Conservation (phyloP, 2,113 vertebrate species). For the Sus scrofa region DNA sequence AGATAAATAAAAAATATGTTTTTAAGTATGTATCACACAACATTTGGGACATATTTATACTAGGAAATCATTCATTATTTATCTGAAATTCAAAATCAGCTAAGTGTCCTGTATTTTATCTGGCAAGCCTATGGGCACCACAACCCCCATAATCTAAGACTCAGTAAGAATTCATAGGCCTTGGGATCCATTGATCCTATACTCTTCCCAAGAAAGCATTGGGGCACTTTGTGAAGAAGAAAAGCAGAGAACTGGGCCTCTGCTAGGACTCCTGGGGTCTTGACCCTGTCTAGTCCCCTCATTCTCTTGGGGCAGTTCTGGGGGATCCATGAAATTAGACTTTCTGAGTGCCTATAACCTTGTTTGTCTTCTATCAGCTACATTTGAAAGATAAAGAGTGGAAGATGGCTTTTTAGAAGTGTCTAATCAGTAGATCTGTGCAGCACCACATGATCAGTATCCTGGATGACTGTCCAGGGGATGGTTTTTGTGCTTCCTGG, state of each 20-base stretch:
- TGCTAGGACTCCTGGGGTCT: neutral
- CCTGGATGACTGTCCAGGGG: neutral
- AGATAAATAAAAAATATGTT: neutral
- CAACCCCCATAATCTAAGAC: neutral
- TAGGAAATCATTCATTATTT: neutral
- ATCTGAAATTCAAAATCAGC: neutral
- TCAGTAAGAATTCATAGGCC: neutral
- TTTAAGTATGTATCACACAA: neutral
- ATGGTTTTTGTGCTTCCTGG: neutral
- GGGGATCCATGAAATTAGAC: neutral
- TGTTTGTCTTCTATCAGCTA: neutral
- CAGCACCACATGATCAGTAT: neutral
- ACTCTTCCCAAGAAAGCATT: neutral
- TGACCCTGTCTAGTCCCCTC: neutral
- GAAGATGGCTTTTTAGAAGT: neutral
- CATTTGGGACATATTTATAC: neutral
- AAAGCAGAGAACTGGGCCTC: neutral
- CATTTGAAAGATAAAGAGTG: neutral
- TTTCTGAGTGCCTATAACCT: neutral
- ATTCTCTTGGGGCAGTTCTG: neutral
- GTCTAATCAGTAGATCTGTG: neutral
- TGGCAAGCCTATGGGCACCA: neutral
- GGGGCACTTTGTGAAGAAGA: neutral
- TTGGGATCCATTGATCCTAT: neutral
- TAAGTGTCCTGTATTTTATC: conserved; percentile 1